Conservation (phyloP, 2,113 vertebrate species). For the Geococcyx californianus region DNA sequence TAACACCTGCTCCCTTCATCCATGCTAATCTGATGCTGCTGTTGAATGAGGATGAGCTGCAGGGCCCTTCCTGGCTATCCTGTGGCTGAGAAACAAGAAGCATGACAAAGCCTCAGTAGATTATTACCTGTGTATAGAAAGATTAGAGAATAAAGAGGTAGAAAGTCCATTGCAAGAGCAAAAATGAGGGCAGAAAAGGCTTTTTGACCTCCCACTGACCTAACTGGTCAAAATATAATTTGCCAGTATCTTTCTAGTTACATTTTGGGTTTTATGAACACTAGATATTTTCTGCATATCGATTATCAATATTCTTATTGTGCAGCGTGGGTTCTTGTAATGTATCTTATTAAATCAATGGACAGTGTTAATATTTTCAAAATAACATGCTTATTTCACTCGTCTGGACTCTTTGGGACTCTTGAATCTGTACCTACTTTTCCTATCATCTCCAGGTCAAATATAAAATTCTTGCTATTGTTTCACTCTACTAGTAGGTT, state of each 20-base stretch:
- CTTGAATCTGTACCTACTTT: background rate
- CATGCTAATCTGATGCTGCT: background rate
- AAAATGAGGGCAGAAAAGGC: background rate
- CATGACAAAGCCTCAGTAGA: background rate
- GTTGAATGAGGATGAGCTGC: background rate
- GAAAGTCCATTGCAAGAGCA: background rate
- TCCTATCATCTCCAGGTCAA: background rate
- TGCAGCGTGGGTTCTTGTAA: background rate
- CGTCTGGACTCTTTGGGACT: background rate
- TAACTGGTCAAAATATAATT: background rate
- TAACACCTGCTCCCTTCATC: background rate
- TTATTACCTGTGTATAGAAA: background rate
- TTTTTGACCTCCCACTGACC: background rate
- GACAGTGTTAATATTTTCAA: background rate
- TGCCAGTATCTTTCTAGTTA: background rate
- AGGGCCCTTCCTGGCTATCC: background rate
- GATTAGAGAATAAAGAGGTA: background rate
- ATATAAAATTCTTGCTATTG: background rate
- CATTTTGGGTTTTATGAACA: background rate
- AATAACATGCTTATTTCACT: background rate
- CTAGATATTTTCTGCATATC: background rate
- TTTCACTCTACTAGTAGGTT: background rate
- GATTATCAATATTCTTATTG: background rate
- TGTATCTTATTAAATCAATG: background rate
- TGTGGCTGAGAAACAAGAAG: background rate